A percentile compares a stretch with the other conserved stretches of the same genome.
Conservation (phyloP, 2,888 invertebrate species). For the Nyleta sp. region DNA sequence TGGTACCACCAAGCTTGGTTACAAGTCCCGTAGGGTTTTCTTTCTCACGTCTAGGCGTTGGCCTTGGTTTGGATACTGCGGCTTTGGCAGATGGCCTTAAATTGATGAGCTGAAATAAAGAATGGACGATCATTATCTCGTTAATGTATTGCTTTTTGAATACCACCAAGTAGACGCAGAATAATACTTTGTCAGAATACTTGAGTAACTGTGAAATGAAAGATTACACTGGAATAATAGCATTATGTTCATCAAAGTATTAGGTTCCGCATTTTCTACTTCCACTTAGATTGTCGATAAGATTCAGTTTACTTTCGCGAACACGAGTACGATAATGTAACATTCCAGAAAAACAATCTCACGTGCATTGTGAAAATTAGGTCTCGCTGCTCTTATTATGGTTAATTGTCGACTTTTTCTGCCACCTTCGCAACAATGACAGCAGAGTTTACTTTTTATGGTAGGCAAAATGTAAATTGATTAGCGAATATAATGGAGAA, state of each 20-base stretch:
- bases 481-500: slow-evolving; percentile 47
- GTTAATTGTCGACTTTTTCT: slow-evolving; percentile 27
- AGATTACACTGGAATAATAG: slow-evolving; percentile 39
- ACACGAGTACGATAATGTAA: slow-evolving; percentile 29
- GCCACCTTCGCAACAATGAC: slow-evolving; percentile 14
- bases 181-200: no score
- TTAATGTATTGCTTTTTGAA: background rate
- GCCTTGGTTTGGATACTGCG: slow-evolving; percentile 82
- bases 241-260: slow-evolving; percentile 22
- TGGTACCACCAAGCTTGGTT: slow-evolving; percentile 92
- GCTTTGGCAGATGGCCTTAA: slow-evolving; percentile 87
- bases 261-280: slow-evolving; percentile 55
- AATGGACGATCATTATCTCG: slow-evolving; percentile 16
- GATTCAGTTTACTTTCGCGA: slow-evolving; percentile 46
- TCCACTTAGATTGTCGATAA: slow-evolving; percentile 42
- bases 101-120: slow-evolving; percentile 84
- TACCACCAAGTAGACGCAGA: no score
- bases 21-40: slow-evolving; percentile 91
- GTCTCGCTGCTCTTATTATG: slow-evolving; percentile 11
- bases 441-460: slow-evolving; percentile 12
- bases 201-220: background rate
- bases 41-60: slow-evolving; percentile 84
- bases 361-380: slow-evolving; percentile 32
- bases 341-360: slow-evolving; percentile 19
- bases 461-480: slow-evolving; percentile 19